Percentiles rank a stretch among this genome's conserved stretches.
These are phyloP conservation scores for Hydrozoanthus tunicans DNA, from an alignment of 64 coral and sea anemone species.

Conservation along the genomic window DNA sequence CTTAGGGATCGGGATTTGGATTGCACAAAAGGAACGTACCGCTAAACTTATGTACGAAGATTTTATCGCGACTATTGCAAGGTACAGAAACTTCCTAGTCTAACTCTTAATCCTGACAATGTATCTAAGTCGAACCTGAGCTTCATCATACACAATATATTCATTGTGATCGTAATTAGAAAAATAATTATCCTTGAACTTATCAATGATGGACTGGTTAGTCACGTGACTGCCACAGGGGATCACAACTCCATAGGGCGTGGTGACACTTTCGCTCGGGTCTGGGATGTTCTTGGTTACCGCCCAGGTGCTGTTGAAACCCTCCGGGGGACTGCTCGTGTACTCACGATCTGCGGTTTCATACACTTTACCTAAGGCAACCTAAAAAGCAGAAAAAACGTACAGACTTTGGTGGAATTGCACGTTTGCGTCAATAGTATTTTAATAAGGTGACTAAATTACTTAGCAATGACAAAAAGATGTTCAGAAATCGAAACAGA, in stretches of 20 bases:
- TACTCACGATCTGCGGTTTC: conserved; percentile 21
- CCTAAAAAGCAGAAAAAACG: not conserved
- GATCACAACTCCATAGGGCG: conserved; percentile 74
- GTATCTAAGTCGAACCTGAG: conserved; percentile 73
- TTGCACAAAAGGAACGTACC: too few species aligned
- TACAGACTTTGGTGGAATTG: not conserved
- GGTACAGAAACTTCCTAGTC: too few species aligned
- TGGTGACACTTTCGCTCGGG: conserved; percentile 73
- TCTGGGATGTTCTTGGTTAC: conserved; percentile 52
- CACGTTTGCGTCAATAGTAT: not conserved
- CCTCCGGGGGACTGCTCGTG: conserved; percentile 43
- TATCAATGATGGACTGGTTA: conserved; percentile 53
- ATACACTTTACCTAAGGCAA: conserved; percentile 43
- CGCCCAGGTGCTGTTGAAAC: conserved; percentile 71
- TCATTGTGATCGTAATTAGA: conserved; percentile 37
- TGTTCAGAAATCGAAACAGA: too few species aligned
- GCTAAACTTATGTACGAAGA: too few species aligned
- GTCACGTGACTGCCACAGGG: conserved; percentile 64
- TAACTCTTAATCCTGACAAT: conserved; percentile 44
- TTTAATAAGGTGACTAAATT: too few species aligned
- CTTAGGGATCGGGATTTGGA: too few species aligned
- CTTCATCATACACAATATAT: conserved; percentile 85
- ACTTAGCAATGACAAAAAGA: too few species aligned
- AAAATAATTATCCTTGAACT: conserved; percentile 12
- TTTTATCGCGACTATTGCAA: too few species aligned